These are phyloP conservation scores for Ochlodes sylvanus DNA, from an alignment of 2,888 invertebrate species.

Conservation along the genomic window DNA sequence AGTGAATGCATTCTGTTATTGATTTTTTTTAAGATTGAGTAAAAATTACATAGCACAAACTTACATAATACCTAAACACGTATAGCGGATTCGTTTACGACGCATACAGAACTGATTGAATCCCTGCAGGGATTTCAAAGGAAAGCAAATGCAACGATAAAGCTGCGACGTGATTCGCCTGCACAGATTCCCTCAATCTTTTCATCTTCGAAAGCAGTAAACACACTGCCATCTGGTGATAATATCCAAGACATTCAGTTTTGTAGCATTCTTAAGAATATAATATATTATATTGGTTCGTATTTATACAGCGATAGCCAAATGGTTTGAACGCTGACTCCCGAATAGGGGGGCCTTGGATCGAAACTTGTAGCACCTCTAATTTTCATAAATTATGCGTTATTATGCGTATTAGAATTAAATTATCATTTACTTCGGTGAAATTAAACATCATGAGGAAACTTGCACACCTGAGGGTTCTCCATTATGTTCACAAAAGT, in stretches of 20 bases:
- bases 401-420: too few relatives aligned
- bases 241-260: constrained; percentile 72
- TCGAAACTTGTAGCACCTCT: too few relatives aligned
- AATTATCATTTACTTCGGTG: too few relatives aligned
- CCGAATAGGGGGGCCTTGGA: too few relatives aligned
- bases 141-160: constrained; percentile 64
- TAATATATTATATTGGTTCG: constrained; percentile 54
- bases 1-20: too few relatives aligned
- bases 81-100: not conserved
- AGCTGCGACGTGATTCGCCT: constrained; percentile 77
- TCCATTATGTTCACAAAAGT: too few relatives aligned
- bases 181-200: constrained; percentile 72
- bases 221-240: constrained; percentile 71
- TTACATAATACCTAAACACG: not conserved
- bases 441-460: too few relatives aligned
- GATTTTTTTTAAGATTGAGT: too few relatives aligned
- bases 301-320: constrained; percentile 42
- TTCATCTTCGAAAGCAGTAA: constrained; percentile 69
- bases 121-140: constrained; percentile 24
- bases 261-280: constrained; percentile 69
- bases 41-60: too few relatives aligned
- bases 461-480: too few relatives aligned
- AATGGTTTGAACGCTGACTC: too few relatives aligned
- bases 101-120: constrained; percentile 2
- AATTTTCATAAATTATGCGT: too few relatives aligned